A percentile compares a stretch with the other conserved stretches of the same genome.
Conservation (phyloP, 1,140 invertebrate species). For the Melanaphis sacchari region DNA sequence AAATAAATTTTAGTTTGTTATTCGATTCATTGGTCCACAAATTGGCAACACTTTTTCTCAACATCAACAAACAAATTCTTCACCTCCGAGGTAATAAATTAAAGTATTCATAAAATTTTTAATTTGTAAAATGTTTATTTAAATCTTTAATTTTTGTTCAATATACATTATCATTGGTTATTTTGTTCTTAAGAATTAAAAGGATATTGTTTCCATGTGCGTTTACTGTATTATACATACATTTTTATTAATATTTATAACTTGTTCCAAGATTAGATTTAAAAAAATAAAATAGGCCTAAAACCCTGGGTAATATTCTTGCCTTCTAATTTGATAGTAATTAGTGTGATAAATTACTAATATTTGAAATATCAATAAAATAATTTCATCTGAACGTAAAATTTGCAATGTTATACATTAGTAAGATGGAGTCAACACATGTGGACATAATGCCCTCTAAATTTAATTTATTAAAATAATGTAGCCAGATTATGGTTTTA, state of each 20-base stretch:
- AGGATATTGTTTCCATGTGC: neutral
- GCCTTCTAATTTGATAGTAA: neutral
- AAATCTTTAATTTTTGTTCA: neutral
- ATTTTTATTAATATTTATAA: neutral
- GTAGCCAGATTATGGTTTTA: neutral
- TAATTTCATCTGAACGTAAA: neutral
- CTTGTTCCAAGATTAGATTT: neutral
- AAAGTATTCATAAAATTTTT: neutral
- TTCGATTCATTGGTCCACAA: slow-evolving; percentile 45
- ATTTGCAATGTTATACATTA: neutral
- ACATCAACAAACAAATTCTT: slow-evolving; percentile 9
- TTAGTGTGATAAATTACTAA: neutral
- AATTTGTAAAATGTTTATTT: neutral
- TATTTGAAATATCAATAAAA: neutral
- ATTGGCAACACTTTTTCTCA: slow-evolving; percentile 19
- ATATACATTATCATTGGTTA: neutral
- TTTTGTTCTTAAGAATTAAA: neutral
- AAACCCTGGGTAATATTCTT: neutral
- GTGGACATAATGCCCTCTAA: neutral
- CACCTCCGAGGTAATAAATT: slow-evolving; percentile 36
- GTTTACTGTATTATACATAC: neutral
- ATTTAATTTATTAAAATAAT: neutral
- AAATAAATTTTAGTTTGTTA: slow-evolving; percentile 47
- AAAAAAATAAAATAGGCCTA: neutral
- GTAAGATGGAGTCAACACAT: neutral